A percentile compares a stretch with the other conserved stretches of the same genome.
Evolutionary conservation across 2,113 vertebrate species (phyloP).

Genomic region (Crotalus tigris): DNA sequence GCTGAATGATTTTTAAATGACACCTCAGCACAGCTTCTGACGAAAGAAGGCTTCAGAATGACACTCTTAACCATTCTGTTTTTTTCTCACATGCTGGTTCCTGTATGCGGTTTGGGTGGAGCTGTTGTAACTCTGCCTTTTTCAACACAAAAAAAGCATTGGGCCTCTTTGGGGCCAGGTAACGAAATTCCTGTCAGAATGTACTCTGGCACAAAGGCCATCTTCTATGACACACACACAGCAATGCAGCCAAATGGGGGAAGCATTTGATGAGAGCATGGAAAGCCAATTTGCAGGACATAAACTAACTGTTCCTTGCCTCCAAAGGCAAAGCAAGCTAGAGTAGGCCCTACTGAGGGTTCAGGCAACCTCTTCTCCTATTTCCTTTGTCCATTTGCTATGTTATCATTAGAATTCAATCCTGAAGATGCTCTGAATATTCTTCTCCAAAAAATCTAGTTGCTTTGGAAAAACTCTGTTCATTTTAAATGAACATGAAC

Average conservation of each 20-base stretch:
- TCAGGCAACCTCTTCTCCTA: not conserved
- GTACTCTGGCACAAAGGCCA: not conserved
- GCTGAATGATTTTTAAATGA: not conserved
- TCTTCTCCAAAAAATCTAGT: not conserved
- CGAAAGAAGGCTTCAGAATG: not conserved
- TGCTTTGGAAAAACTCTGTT: not conserved
- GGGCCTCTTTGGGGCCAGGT: not conserved
- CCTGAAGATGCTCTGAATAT: not conserved
- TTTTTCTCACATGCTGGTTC: not conserved
- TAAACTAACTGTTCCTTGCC: not conserved
- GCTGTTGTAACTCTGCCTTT: not conserved
- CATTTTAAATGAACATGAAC: not conserved
- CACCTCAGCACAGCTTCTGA: not conserved
- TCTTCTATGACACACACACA: not conserved
- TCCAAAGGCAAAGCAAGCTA: not conserved
- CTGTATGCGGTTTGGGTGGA: not conserved
- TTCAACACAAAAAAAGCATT: rapidly evolving
- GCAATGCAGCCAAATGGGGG: not conserved
- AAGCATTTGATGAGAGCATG: not conserved
- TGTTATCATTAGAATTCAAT: not conserved
- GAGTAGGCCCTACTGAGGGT: not conserved
- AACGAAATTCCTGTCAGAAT: not conserved
- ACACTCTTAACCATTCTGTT: not conserved
- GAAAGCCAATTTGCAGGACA: not conserved
- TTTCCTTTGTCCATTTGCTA: not conserved